phyloP scores from a whole-genome alignment of 2,113 vertebrate genomes.

The Vulpes vulpes region DNA sequence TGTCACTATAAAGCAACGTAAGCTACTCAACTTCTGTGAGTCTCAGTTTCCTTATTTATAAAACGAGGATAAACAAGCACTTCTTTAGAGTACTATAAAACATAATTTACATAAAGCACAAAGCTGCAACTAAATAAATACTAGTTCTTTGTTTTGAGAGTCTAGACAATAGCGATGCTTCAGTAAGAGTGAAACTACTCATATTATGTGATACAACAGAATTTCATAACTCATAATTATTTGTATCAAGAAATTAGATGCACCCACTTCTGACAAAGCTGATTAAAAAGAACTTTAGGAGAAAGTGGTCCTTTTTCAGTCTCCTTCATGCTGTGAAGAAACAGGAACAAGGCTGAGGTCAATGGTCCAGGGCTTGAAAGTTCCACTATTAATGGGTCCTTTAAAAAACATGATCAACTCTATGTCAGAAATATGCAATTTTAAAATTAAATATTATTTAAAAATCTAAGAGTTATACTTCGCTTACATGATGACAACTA shows the following conservation, averaged over 20 bases:
- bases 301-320: slow-evolving; percentile 94
- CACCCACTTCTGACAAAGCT: slow-evolving; percentile 98
- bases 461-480: slow-evolving; percentile 45
- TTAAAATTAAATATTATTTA: slow-evolving; percentile 16
- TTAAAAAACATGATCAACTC: slow-evolving; percentile 80
- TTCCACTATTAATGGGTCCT: slow-evolving; percentile 93
- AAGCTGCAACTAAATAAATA: neutral
- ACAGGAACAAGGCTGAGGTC: slow-evolving; percentile 97
- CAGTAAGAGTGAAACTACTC: neutral
- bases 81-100: neutral
- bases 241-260: slow-evolving; percentile 46
- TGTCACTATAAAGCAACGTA: neutral
- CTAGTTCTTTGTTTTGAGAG: neutral
- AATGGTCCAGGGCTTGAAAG: slow-evolving; percentile 95
- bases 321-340: slow-evolving; percentile 97
- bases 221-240: slow-evolving; percentile 9
- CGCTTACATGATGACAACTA: slow-evolving; percentile 27
- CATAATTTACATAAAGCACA: neutral
- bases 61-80: neutral
- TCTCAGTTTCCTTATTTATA: slow-evolving; percentile 28
- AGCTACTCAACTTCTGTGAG: neutral
- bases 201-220: neutral
- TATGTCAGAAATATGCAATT: slow-evolving; percentile 69
- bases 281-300: slow-evolving; percentile 97
- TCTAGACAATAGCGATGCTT: neutral